Conservation (phyloP, 2,113 vertebrate species). For the Todiramphus saurophagus region DNA sequence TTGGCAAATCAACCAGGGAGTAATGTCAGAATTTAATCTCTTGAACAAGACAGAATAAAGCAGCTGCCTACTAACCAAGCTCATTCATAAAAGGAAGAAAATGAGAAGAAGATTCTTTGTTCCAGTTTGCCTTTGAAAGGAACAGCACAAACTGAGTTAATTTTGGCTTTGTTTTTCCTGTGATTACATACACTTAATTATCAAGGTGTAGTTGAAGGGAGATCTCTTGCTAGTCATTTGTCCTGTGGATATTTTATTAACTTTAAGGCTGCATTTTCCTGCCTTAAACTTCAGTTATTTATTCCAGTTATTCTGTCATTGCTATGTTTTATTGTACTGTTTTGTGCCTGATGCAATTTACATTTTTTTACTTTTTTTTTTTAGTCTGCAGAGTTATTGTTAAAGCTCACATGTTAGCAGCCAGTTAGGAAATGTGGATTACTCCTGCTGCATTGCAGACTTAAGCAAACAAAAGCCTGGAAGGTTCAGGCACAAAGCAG, state of each 20-base stretch:
- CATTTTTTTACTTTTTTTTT: not conserved
- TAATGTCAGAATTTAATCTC: constrained; percentile 21
- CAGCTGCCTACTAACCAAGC: not conserved
- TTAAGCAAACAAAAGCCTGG: not conserved
- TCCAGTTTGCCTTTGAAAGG: not conserved
- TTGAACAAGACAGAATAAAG: not conserved
- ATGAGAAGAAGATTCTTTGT: not conserved
- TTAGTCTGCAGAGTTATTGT: not conserved
- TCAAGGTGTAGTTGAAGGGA: not conserved
- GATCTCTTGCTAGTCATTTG: not conserved
- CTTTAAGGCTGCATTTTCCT: not conserved
- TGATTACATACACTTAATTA: not conserved
- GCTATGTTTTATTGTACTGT: not conserved
- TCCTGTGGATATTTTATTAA: not conserved
- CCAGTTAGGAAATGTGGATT: not conserved
- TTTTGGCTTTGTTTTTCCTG: not conserved
- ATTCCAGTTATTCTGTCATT: not conserved
- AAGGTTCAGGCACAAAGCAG: not conserved
- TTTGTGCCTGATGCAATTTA: not conserved
- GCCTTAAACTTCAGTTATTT: not conserved
- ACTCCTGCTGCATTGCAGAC: constrained; percentile 18
- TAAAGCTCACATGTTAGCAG: not conserved
- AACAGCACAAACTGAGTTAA: not conserved
- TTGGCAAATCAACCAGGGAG: not conserved
- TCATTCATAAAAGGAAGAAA: constrained; percentile 13